A percentile compares a stretch with the other conserved stretches of the same genome.
These are phyloP conservation scores for Acyrthosiphon pisum DNA, from an alignment of 1,140 invertebrate species.

Conservation along the genomic window DNA sequence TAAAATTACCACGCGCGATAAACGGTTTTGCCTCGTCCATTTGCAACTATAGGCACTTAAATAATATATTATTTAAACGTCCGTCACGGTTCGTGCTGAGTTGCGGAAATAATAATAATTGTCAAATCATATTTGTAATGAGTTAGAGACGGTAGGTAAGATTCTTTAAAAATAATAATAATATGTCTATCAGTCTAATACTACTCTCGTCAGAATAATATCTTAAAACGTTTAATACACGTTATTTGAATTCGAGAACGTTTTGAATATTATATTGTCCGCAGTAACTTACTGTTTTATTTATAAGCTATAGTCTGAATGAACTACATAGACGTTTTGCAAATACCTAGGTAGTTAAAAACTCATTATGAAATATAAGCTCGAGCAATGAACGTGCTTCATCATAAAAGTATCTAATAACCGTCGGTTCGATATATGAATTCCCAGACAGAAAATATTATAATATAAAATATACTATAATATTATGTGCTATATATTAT, in stretches of 20 bases:
- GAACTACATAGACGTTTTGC: background rate
- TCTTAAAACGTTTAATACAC: background rate
- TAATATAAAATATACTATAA: too few relatives aligned
- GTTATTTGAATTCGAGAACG: background rate
- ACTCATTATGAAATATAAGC: conserved; percentile 22
- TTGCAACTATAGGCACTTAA: too few relatives aligned
- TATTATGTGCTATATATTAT: too few relatives aligned
- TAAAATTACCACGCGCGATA: background rate
- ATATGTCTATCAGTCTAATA: background rate
- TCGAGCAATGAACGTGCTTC: background rate
- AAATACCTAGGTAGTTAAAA: background rate
- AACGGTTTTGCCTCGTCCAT: background rate
- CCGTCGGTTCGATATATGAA: background rate
- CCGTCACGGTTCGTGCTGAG: background rate
- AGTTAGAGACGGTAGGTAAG: background rate
- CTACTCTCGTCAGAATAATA: background rate
- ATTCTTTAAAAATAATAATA: background rate
- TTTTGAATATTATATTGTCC: background rate
- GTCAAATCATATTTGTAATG: background rate
- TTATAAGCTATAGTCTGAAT: background rate
- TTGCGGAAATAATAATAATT: background rate
- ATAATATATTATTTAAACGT: background rate
- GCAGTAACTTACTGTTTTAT: background rate
- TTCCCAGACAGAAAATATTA: conserved; percentile 26
- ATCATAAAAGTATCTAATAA: conserved; percentile 32